Base-by-base conservation (phyloP, 2,888 invertebrate species). In the Melieria picta region DNA sequence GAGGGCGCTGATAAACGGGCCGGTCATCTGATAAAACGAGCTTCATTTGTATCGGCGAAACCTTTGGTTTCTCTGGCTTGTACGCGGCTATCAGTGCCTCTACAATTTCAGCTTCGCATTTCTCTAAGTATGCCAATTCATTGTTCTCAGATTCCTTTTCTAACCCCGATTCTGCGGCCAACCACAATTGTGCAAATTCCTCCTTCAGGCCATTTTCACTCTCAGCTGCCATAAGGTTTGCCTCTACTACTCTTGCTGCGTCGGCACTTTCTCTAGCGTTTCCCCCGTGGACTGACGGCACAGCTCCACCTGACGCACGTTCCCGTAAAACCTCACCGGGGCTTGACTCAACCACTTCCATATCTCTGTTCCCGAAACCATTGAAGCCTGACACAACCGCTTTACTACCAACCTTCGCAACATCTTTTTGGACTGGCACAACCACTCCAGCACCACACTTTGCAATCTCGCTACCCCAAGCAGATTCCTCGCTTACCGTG, bases 391-490 rank as follows among this genome's bases (percentile, higher is more conserved):
- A 30, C 30, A 30, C 30, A 30, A 30, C 30, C 30, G 30, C 30
- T 30, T 30, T 30, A 30, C 30, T 30, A 30, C 30, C 30, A 30
- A 30, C 30, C 30, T 30, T 30, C 30, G 3, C 30, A 30, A 30
- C 30, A 30, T 30, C 30, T 30, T 30, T n/a, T 11, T 48, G 62
- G 62, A 43, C 43, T 65, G 65, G 16, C 65, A 56, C 30, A 56
- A 56, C 16, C 65, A 9, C 56, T 56, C 46, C 65, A 65, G 46
- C 16, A 46, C 56, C 56, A 56, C 65, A 55, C 55, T 46, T 16
- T 56, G 45, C 43, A 64, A 30, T 30, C 30, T 30, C 30, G 30
- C 30, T 30, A 30, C 30, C 30, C 30, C 30, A 30, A 30, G 30
- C 30, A 30, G 30, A 30, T 30, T 30, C 30, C 30, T 30, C 30